Evolutionary conservation across 2,888 invertebrate genomes (phyloP).

Genomic region (Metallyticus violacea): DNA sequence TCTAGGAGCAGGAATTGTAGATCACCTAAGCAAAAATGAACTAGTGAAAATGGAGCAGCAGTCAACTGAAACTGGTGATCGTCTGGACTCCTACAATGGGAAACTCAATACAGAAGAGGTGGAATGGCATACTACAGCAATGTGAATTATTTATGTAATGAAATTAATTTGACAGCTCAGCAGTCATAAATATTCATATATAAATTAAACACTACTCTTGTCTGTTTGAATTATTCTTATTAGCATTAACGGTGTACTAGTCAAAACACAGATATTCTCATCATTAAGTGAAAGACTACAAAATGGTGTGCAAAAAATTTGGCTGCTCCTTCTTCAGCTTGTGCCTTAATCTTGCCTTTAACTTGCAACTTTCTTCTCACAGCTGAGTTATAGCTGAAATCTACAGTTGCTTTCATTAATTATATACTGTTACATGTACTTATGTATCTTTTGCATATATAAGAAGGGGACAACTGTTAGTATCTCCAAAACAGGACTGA

Average conservation of each 20-base stretch:
- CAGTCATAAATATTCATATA: too few species aligned
- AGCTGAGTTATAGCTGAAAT: neutral
- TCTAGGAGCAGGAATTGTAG: slow-evolving; percentile 88
- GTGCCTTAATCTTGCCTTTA: neutral
- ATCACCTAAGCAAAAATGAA: slow-evolving; percentile 77
- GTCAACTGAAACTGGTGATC: neutral
- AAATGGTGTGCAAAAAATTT: neutral
- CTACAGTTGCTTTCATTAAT: neutral
- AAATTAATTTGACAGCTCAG: neutral
- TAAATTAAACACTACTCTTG: neutral
- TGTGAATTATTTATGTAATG: slow-evolving; percentile 9
- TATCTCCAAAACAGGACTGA: too few species aligned
- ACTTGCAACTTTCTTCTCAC: neutral
- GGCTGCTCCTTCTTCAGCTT: neutral
- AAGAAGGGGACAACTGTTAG: too few species aligned
- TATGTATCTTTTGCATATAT: neutral
- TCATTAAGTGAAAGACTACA: neutral
- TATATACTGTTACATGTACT: neutral
- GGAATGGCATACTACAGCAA: slow-evolving; percentile 30
- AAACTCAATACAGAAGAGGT: slow-evolving; percentile 23
- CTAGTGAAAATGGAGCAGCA: slow-evolving; percentile 43
- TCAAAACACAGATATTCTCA: neutral
- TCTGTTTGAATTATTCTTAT: neutral
- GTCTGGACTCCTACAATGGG: slow-evolving; percentile 20
- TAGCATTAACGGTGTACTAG: neutral